Base-by-base conservation (phyloP, 2,888 invertebrate genomes). In the Sisyra terminalis region DNA sequence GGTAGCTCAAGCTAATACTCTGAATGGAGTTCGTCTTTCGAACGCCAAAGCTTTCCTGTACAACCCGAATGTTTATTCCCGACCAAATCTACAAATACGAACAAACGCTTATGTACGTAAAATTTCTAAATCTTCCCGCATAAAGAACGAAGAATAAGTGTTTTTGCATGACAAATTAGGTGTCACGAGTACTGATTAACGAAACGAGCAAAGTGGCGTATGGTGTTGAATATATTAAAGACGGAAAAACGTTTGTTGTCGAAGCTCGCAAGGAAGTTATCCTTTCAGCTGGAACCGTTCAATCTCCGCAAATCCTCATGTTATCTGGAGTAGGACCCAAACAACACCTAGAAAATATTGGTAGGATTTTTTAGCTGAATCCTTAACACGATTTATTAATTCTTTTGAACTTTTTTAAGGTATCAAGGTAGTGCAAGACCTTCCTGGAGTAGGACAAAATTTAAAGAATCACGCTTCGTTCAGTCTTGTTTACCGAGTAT, bases 381-480 rank as follows among this genome's bases (percentile, higher is more conserved):
- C 9, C 7, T 29, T 29, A 29, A 29, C 7, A 32, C 13, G 13
- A 10, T 32, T 32, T 32, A 32, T 9, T 6, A 32, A 11, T 4
- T 3, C 24, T 5, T 24, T 24, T 7, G 7, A 24, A 24, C 7
- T 24, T 34, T 34, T 34, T 14, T 13, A 8, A 47, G 49, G 48
- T 2, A 51, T 54, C 8, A 55, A 55, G 3, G 53, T 61, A 10
- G 46, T 61, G 9, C 50, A 52, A 3, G 55, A 63, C 48, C 50
- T 60, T 13, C 60, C 59, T 1, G 61, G 49, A 6, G 50, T 64
- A 3, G 63, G 63, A 7, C 48, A 54, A 43, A 61, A 61, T 46
- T 32, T 50, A 15, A 44, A 45, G 10, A 49, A 50, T 36, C 50
- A 50, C 38, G 45, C 46, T 29, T 47, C 47, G 10, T 45, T 42